Conservation (phyloP, 2,113 vertebrate genomes). For the Larimichthys polyactis region DNA sequence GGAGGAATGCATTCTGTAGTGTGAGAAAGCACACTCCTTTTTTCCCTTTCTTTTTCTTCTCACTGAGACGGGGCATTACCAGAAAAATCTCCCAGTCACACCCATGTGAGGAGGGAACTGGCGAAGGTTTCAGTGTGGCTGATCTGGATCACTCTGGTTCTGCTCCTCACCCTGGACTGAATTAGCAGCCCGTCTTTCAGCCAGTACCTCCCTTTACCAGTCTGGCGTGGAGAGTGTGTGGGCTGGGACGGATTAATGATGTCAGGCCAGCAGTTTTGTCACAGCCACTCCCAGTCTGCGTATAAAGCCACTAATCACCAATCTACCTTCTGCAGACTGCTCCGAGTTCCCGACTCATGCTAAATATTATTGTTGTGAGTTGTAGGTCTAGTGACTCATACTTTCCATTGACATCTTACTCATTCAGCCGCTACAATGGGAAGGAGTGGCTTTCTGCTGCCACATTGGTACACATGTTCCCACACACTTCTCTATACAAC, state of each 20-base stretch:
- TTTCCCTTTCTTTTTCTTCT: not conserved
- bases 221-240: conserved; percentile 60
- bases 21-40: conserved; percentile 28
- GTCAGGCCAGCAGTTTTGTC: conserved; percentile 67
- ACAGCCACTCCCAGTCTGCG: conserved; percentile 72
- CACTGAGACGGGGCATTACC: conserved; percentile 27
- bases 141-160: conserved; percentile 68
- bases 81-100: conserved; percentile 54
- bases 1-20: conserved; percentile 6
- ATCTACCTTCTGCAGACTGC: conserved; percentile 57
- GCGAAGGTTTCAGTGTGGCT: conserved; percentile 27
- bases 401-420: conserved; percentile 74
- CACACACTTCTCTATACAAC: conserved; percentile 41
- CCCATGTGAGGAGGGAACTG: conserved; percentile 34
- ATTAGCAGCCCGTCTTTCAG: conserved; percentile 51
- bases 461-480: conserved; percentile 49
- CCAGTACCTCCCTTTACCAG: conserved; percentile 62
- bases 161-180: conserved; percentile 50
- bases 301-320: conserved; percentile 73
- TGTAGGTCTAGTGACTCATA: conserved; percentile 74
- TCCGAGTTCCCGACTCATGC: conserved; percentile 28
- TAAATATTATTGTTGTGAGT: conserved; percentile 78
- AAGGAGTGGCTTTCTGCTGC: conserved; percentile 70
- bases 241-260: conserved; percentile 70
- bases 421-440: conserved; percentile 71